Base-by-base conservation (phyloP, 2,113 vertebrate species). In the Aix galericulata region DNA sequence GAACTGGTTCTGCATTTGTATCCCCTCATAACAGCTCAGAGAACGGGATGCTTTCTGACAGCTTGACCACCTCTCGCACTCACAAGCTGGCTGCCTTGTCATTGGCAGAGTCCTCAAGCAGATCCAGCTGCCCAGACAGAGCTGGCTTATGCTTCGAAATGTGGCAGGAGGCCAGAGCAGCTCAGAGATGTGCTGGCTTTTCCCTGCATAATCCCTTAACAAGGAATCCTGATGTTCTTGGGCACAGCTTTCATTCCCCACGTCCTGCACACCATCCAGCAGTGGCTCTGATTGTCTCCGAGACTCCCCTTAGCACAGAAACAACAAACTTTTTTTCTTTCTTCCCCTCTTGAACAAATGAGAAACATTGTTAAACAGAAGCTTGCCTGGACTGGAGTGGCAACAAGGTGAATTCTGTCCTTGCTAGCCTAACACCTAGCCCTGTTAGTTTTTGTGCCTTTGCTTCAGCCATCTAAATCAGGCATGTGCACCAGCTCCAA, bases 71-170 rank as follows among this genome's bases (percentile, higher is more conserved):
- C 88, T 91, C 89, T 95, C 74, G 52, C 38, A 90, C 89, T 62
- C 90, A 29, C 75, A 82, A 67, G 79, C 20, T 97, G 94, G 90
- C 94, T 96, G 93, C 68, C 78, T 89, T 81, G 64, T 69, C 91
- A 76, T 16, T 96, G 95, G 89, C 91, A 91, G 56, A 82, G 86
- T 91, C 83, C 89, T 89, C 83, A 9, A 66, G 89, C 93, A 88
- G 81, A 93, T 91, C 92, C 96, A 92, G 94, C 94, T 95, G 95
- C 91, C 92, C 86, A 94, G 94, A 81, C 88, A 62, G 91, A 88
- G 81, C 80, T 95, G 90, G 95, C 93, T 96, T 12, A 0, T 67
- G 36, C 80, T 85, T 85, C 6, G 5, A 77, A 94, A 63, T 1
- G 1, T 93, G 95, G 94, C 96, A 91, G 77, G 64, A 59, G 89